phyloP scores from a whole-genome alignment of 2,888 invertebrate genomes.

The Globia sparganii region DNA sequence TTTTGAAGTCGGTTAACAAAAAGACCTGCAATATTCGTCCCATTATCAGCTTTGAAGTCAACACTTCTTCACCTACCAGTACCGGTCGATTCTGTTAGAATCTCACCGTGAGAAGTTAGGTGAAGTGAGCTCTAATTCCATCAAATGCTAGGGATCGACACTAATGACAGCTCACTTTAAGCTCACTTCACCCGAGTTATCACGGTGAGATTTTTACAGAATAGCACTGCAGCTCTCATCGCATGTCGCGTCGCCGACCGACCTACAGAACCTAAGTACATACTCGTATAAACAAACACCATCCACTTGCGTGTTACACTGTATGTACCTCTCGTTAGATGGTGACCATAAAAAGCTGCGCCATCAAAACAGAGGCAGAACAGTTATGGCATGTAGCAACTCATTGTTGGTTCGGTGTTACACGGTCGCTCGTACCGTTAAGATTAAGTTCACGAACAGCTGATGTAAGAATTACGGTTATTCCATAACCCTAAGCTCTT shows the following conservation, averaged over 20 bases:
- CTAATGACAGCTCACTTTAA: no score
- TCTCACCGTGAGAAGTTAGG: no score
- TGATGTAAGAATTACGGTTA: not conserved
- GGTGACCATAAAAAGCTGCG: slow-evolving; percentile 28
- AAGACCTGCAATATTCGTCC: not conserved
- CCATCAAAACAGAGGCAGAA: slow-evolving; percentile 52
- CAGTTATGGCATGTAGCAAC: slow-evolving; percentile 48
- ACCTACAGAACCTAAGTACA: no score
- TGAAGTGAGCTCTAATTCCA: no score
- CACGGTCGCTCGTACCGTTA: slow-evolving; percentile 48
- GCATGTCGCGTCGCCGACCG: no score
- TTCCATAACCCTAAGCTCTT: not conserved
- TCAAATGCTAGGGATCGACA: no score
- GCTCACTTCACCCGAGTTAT: no score
- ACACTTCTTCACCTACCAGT: not conserved
- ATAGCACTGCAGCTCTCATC: no score
- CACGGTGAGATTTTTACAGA: no score
- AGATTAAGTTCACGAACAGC: not conserved
- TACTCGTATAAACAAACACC: not conserved
- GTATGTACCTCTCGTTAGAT: slow-evolving; percentile 15
- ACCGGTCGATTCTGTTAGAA: no score
- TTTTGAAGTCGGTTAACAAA: no score
- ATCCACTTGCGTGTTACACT: slow-evolving; percentile 12
- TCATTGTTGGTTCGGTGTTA: slow-evolving; percentile 35
- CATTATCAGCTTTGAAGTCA: not conserved